Evolutionary conservation across 2,113 vertebrate genomes (phyloP), one percentile per base, ranked within the genome.

Genomic region (Nematolebias whitei): DNA sequence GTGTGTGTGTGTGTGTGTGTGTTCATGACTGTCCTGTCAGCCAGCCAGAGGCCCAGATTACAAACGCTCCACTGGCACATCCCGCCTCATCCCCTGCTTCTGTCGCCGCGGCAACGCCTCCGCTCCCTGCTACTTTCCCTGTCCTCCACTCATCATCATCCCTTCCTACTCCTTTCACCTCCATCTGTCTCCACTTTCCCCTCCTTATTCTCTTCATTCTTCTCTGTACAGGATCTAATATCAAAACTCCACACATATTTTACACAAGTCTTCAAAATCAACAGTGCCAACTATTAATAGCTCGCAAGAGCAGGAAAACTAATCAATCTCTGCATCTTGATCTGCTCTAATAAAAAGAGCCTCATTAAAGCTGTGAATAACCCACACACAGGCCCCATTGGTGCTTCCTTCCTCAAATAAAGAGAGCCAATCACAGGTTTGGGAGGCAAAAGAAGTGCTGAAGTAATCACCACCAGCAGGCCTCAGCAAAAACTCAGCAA

Each of bases 31-130:
- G 55, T 56, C 19, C 74, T 78, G 82, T 85, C 76, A 84, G 62
- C 63, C 39, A 63, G 82, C 77, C 84, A 85, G 76, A 70, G 78
- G 70, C 29, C 58, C 69, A 78, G 82, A 84, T 87, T 89, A 89
- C 71, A 58, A 77, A 78, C 26, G 71, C 84, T 82, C 67, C 79
- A 60, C 80, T 69, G 68, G 71, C 82, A 87, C 22, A 58, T 82
- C 79, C 81, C 76, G 68, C 80, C 74, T 83, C 77, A 82, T 85
- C 80, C 81, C 38, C 64, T 57, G 79, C 82, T 70, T 62, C 63
- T 67, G 78, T 88, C 80, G 78, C 74, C 84, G 51, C 72, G 50
- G 85, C 84, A 81, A 83, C 87, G 83, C 83, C 81, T 87, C 83
- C 67, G 66, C 77, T 83, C 79, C 79, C 76, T 57, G 67, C 78